Evolutionary conservation across 2,888 invertebrate species (phyloP), one percentile per base, ranked within the genome.

Genomic region (Calameuta pallipes): DNA sequence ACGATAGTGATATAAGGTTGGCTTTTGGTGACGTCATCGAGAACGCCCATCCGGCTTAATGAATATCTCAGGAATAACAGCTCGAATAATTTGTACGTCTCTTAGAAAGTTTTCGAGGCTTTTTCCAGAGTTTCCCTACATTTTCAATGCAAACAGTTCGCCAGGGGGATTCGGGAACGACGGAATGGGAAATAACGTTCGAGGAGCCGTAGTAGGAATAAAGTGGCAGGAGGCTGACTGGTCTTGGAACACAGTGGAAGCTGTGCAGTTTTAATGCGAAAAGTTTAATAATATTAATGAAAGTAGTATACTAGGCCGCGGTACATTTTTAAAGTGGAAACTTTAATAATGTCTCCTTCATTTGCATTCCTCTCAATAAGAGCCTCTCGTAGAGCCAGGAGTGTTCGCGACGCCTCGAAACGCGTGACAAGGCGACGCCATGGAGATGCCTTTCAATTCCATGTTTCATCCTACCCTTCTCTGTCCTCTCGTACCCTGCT

Each of bases 231-330:
- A 3, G 37, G 1, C 36, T 36, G 41, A 9, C 41, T 23, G 23
- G 41, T 56, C 23, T 23, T 56, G 41, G 41, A 23, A 56, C 30
- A 31, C 31, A 71, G 33, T 34, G 71, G 30, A 33, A 30, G 71
- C 71, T 6, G 15, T 34, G 71, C 31, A 31, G 23, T 71, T 71
- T 34, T 31, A 31, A 34, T 33, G 71, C 13, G 71, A 6, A 83
- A 84, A 85, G 82, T 85, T 85, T 85, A 85, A 85, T 81, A 84
- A 85, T 84, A 85, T 85, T 85, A 85, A 85, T 82, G 84, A 85
- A 85, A 82, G 82, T 85, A 80, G 80, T 80, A 56, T 6, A 56
- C 41, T 56, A 56, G 41, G 41, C 41, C 41, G 41, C 41, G 78
- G 77, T 82, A 80, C 80, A 82, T 85, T 85, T 85, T 83, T 82